Conservation (phyloP, 2,888 invertebrate genomes). For the Drymonia ruficornis region DNA sequence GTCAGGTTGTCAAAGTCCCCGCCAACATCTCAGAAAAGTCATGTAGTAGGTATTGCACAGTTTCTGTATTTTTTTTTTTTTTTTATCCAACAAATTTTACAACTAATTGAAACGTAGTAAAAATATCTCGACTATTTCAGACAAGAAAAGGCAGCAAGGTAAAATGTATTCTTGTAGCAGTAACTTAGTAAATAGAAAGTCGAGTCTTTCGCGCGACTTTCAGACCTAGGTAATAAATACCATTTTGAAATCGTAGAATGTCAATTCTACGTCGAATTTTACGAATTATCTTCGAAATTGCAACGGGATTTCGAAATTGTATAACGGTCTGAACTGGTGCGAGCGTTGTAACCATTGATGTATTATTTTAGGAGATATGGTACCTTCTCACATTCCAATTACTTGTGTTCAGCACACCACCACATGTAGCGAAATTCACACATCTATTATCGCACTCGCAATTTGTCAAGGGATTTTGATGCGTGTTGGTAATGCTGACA, state of each 20-base stretch:
- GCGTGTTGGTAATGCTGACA: too few relatives aligned
- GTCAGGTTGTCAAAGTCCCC: too few relatives aligned
- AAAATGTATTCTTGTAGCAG: conserved; percentile 35
- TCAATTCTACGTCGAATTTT: conserved; percentile 59
- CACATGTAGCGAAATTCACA: too few relatives aligned
- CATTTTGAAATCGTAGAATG: conserved; percentile 45
- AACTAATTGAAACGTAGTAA: background rate
- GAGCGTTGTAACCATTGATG: too few relatives aligned
- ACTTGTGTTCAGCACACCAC: too few relatives aligned
- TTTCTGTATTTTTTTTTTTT: background rate
- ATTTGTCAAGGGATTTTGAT: too few relatives aligned
- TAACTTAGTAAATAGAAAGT: conserved; percentile 41
- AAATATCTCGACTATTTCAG: conserved; percentile 13
- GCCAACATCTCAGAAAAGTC: too few relatives aligned
- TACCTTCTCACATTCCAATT: too few relatives aligned
- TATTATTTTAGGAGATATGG: too few relatives aligned
- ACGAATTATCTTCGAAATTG: conserved; percentile 62
- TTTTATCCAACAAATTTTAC: background rate
- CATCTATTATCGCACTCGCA: too few relatives aligned
- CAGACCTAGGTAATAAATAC: conserved; percentile 8
- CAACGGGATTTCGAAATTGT: conserved; percentile 64
- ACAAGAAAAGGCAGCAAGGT: conserved; percentile 28
- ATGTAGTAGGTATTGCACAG: too few relatives aligned
- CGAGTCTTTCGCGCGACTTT: conserved; percentile 26
- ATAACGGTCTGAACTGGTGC: conserved; percentile 53